Evolutionary conservation across 2,888 invertebrate genomes (phyloP).

Genomic region (Apamea monoglypha): DNA sequence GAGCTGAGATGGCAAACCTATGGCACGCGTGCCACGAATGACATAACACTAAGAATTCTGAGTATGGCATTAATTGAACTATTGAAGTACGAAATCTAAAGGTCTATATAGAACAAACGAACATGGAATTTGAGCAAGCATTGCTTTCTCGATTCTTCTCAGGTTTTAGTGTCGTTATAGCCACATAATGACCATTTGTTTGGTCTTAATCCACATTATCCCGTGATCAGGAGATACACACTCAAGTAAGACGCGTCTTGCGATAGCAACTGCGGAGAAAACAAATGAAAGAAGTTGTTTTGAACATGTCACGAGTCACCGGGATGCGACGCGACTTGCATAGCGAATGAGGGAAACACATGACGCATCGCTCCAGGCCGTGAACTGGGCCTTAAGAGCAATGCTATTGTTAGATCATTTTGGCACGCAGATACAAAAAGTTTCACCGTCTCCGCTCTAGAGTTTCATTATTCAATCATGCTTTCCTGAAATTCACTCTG

Average conservation of each 20-base stretch:
- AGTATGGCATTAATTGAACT: neutral
- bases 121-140: no score
- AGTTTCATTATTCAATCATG: neutral
- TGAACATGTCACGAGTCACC: neutral
- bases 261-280: no score
- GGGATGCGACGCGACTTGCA: neutral
- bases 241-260: neutral
- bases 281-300: neutral
- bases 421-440: neutral
- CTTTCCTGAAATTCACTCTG: neutral
- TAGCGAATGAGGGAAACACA: rapidly evolving
- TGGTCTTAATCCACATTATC: no score
- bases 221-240: no score
- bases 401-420: no score
- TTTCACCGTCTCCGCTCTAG: neutral
- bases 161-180: no score
- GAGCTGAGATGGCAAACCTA: neutral
- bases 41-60: neutral
- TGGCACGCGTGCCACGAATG: neutral
- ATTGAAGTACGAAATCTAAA: no score
- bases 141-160: no score
- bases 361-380: neutral
- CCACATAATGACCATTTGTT: no score
- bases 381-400: neutral
- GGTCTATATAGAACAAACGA: no score